Base-by-base conservation (phyloP, 2,797 vertebrate genomes). In the Platalea minor region DNA sequence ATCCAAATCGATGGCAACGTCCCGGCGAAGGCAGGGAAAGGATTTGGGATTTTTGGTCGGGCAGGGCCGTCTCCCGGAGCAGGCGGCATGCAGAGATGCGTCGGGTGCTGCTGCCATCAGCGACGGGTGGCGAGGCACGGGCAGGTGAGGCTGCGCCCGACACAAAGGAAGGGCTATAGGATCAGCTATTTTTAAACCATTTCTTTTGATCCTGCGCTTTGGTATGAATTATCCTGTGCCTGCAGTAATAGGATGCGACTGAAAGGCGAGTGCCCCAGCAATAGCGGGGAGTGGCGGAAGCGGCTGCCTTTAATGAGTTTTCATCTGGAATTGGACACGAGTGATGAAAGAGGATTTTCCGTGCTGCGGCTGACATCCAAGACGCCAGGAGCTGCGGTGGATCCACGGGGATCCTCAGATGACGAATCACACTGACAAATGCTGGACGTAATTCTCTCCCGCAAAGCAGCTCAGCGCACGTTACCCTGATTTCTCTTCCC, bases 241-340 rank as follows among this genome's bases (percentile, higher is more conserved):
- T 72, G 75, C 54, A 60, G 53, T 9, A 59, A 43, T 3, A 53
- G 72, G 45, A 77, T 17, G 7, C 0, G 4, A 77, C 51, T n/a
- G 72, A 26, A n/a, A 70, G 70, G n/a, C 23, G 2, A 74, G 48
- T 29, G 74, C 46, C 56, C 31, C 17, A 4, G 41, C 8, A 3
- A n/a, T 1, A 37, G 91, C 67, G 56, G 86, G 59, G 81, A 82
- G 70, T 5, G 26, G 48, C 31, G n/a, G 72, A 61, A 53, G 65
- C 2, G 5, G 80, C 74, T 91, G 88, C 88, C 70, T 93, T 90
- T 90, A 84, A 88, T 95, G 83, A 91, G 72, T 93, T 92, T 93
- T 82, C 89, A 70, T 70, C 89, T 74, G 89, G 89, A 85, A 85
- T 48, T 10, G 3, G 91, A 89, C 88, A 59, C 10, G 1, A 73